These are phyloP conservation scores for Nothoprocta perdicaria DNA, from an alignment of 2,113 vertebrate genomes.

Conservation along the genomic window DNA sequence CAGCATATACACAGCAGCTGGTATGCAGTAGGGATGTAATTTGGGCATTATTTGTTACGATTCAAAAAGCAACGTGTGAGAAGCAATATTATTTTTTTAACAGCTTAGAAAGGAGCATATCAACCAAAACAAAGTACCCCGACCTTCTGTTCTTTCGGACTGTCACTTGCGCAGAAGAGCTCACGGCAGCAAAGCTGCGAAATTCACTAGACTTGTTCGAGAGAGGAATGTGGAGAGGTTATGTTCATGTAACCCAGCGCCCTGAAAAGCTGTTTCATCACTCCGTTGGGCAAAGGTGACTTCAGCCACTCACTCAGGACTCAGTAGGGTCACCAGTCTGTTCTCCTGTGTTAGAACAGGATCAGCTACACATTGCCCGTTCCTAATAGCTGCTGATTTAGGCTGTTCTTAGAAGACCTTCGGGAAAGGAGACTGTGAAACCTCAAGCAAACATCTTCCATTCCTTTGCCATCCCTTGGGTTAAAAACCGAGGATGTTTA, in stretches of 20 bases:
- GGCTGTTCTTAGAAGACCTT: not conserved
- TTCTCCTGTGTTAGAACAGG: not conserved
- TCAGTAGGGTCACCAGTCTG: not conserved
- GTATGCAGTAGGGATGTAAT: not conserved
- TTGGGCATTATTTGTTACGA: not conserved
- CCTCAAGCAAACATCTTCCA: not conserved
- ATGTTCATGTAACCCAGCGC: not conserved
- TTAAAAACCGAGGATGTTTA: not conserved
- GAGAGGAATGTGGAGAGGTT: not conserved
- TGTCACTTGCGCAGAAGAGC: not conserved
- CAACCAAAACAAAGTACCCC: not conserved
- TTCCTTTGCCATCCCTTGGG: not conserved
- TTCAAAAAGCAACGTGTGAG: not conserved
- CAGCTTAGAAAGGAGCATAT: not conserved
- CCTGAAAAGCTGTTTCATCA: not conserved
- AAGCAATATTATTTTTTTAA: not conserved
- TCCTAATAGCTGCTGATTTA: not conserved
- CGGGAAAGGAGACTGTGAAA: not conserved
- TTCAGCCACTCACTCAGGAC: not conserved
- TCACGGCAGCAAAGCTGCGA: not conserved
- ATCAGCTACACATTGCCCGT: not conserved
- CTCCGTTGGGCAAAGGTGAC: not conserved
- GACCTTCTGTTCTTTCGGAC: not conserved
- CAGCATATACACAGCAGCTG: not conserved
- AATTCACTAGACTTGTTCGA: not conserved